These are phyloP conservation scores for Microtus montanus DNA, from an alignment of 2,113 vertebrate species.

Conservation along the genomic window DNA sequence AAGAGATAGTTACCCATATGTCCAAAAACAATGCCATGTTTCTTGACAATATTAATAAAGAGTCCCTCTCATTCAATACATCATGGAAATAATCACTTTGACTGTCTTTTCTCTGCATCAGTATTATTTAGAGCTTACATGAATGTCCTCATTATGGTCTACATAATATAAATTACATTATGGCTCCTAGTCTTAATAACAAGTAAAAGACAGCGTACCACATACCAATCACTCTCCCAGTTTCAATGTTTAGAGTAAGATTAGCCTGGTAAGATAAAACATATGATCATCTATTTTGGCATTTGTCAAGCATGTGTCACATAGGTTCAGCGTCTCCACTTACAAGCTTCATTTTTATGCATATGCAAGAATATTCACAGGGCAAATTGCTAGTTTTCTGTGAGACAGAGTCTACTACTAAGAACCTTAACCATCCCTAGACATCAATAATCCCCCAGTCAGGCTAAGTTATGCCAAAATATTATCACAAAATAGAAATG, in stretches of 20 bases:
- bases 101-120: not conserved
- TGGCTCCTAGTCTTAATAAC: not conserved
- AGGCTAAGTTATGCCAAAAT: not conserved
- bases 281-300: not conserved
- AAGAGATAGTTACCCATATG: conserved; percentile 61
- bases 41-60: conserved; percentile 56
- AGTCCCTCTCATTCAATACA: conserved; percentile 20
- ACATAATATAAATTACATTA: not conserved
- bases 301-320: not conserved
- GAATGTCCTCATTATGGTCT: not conserved
- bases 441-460: not conserved
- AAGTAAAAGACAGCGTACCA: not conserved
- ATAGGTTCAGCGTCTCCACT: not conserved
- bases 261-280: not conserved
- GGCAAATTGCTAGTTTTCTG: not conserved
- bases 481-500: not conserved
- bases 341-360: not conserved
- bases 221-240: not conserved
- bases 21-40: conserved; percentile 36
- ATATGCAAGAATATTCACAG: not conserved
- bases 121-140: not conserved
- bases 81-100: conserved; percentile 27
- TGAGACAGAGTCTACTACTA: not conserved
- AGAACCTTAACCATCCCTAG: not conserved
- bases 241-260: not conserved